Conservation (phyloP, 1,140 invertebrate species). For the Drosophila jambulina region DNA sequence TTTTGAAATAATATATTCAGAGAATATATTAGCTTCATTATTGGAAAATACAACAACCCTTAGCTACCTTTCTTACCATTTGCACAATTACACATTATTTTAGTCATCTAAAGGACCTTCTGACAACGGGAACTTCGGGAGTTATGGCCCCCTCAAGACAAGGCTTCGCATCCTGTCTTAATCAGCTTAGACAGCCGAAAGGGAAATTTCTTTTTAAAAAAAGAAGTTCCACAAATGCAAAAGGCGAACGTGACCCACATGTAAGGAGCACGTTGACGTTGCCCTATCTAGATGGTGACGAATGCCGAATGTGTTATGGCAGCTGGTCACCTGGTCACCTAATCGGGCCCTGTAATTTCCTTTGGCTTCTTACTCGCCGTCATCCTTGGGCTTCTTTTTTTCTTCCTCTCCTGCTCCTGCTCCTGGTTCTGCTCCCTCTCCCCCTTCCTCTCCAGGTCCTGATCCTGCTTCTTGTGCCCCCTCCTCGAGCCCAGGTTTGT, state of each 20-base stretch:
- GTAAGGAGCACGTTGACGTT: conserved; percentile 34
- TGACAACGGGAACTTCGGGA: background rate
- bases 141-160: no score
- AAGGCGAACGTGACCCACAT: conserved; percentile 29
- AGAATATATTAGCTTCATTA: background rate
- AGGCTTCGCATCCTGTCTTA: conserved; percentile 19
- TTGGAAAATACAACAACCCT: background rate
- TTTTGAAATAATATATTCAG: background rate
- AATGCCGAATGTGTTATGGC: conserved; percentile 55
- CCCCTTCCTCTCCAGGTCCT: conserved; percentile 9
- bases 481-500: conserved; percentile 7
- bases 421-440: conserved; percentile 13
- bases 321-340: conserved; percentile 39
- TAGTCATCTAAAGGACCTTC: background rate
- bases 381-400: conserved; percentile 1
- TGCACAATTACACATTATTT: background rate
- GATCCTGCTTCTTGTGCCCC: conserved; percentile 25
- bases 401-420: background rate
- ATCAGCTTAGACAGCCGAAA: conserved; percentile 34
- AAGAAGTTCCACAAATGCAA: conserved; percentile 47
- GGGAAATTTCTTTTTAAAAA: background rate
- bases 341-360: conserved; percentile 30
- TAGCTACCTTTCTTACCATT: background rate
- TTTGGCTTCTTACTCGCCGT: conserved; percentile 22
- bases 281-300: conserved; percentile 74